Evolutionary conservation across 2,113 vertebrate genomes (phyloP), one percentile per base, ranked within the genome.

Genomic region (Hippocampus guttulatus): DNA sequence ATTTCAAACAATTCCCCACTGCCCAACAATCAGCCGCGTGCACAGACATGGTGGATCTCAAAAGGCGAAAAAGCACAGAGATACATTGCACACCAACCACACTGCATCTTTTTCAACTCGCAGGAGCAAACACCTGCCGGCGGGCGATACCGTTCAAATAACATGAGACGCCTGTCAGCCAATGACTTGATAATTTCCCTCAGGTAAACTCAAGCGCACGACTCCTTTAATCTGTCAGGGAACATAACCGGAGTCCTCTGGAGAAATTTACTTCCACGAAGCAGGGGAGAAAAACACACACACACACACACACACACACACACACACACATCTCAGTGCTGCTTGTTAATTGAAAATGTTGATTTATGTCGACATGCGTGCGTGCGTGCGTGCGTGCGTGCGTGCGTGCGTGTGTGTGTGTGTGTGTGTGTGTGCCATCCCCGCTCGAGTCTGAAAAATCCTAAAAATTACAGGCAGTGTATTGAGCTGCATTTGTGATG

Each of bases 101-200:
- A 55, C 69, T 65, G 77, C 21, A 65, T 80, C 55, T 75, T 75
- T 77, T 68, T 49, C 63, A 25, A 81, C 75, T 81, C 74, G 15
- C 60, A 58, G 71, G 74, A 85, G 73, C 71, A 78, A 81, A 74
- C 76, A 82, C 77, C 86, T 91, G 88, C 76, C 72, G 8, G 67
- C 76, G 83, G 78, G 82, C 83, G 88, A 91, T 90, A 89, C 74
- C 80, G 85, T 89, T 87, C 77, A 85, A 81, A 78, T 49, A 75
- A 65, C 80, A 71, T 58, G 75, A 82, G 76, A 84, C 77, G 70
- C 72, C 87, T 81, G 81, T 85, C 86, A 83, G 75, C 79, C 85
- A 77, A 69, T 74, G 76, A 84, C 58, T 71, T 82, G 73, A 85
- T 88, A 71, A 89, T 90, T 88, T 89, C 85, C 86, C 85, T 69